Conservation (phyloP, 2,113 vertebrate species). For the Phaethon lepturus region DNA sequence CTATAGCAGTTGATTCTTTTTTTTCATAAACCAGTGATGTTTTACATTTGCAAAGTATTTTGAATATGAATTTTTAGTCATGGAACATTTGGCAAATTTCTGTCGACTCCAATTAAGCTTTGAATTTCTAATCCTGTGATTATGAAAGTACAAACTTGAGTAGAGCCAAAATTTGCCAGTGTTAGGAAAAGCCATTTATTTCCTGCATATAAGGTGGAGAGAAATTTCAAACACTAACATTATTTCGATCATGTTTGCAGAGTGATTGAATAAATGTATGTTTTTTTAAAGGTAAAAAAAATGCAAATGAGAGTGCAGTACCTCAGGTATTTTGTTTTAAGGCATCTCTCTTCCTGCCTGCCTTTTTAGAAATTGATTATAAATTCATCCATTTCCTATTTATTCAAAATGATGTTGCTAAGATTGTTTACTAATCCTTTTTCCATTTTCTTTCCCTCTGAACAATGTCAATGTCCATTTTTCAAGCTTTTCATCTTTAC, state of each 20-base stretch:
- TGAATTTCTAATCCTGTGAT: not conserved
- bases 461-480: not conserved
- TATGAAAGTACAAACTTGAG: not conserved
- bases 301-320: not conserved
- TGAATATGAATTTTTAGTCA: not conserved
- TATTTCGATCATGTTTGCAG: not conserved
- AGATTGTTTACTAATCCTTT: not conserved
- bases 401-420: not conserved
- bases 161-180: not conserved
- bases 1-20: not conserved
- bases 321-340: not conserved
- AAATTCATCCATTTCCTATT: not conserved
- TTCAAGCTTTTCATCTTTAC: not conserved
- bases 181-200: not conserved
- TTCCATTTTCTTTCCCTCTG: not conserved
- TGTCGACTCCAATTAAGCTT: not conserved
- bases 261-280: not conserved
- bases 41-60: not conserved
- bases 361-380: not conserved
- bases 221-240: not conserved
- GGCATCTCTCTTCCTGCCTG: not conserved
- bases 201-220: not conserved
- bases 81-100: not conserved
- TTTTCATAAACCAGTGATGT: not conserved
- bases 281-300: not conserved